These are phyloP conservation scores for Gymnoscopelus braueri DNA, from an alignment of 2,797 vertebrate genomes.

Conservation along the genomic window DNA sequence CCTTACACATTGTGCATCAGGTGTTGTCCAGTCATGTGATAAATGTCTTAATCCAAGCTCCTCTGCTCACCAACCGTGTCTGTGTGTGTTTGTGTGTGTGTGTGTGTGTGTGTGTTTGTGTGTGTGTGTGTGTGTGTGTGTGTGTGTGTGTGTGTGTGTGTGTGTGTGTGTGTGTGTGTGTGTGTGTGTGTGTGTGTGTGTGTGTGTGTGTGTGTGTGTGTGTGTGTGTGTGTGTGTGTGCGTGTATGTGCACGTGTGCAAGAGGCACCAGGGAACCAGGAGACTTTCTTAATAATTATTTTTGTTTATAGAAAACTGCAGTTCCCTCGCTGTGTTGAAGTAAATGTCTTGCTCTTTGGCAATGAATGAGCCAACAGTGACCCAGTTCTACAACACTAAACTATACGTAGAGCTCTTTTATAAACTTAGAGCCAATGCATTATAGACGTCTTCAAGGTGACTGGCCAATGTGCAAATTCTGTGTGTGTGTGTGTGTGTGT, in stretches of 20 bases:
- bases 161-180: not conserved
- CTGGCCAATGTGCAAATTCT: not conserved
- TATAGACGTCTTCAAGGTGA: too few species aligned
- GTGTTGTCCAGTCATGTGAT: conserved; percentile 12
- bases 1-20: not conserved
- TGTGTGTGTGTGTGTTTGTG: not conserved
- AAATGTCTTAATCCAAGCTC: conserved; percentile 13
- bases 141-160: not conserved
- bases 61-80: not conserved
- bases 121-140: conserved; percentile 2
- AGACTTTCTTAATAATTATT: too few species aligned
- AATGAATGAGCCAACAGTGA: too few species aligned
- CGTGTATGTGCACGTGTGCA: conserved; percentile 6
- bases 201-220: conserved; percentile 8
- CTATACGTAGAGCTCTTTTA: too few species aligned
- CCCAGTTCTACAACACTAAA: too few species aligned
- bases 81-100: not conserved
- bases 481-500: too few species aligned
- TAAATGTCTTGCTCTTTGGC: too few species aligned
- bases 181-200: not conserved
- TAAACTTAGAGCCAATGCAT: too few species aligned
- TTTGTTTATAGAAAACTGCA: too few species aligned
- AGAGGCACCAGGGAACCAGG: not conserved
- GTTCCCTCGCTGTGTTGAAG: too few species aligned
- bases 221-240: not conserved